phyloP scores from a whole-genome alignment of 2,888 invertebrate species.

The Spicauda simplicius region DNA sequence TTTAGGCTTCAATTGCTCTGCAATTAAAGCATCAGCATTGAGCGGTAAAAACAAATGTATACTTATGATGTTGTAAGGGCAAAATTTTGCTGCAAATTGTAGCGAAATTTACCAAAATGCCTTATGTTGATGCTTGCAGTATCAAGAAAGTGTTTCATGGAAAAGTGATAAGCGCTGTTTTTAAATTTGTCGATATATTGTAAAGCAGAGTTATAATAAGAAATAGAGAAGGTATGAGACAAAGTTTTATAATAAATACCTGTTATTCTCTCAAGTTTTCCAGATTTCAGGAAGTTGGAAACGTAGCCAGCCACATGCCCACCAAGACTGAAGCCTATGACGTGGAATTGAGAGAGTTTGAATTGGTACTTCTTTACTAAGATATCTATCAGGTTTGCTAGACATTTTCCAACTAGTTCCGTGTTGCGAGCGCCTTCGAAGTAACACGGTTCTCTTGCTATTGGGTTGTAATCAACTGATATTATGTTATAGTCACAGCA shows the following conservation, averaged over 20 bases:
- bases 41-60: no score
- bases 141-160: no score
- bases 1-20: no score
- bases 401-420: constrained; percentile 85
- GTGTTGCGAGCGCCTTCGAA: constrained; percentile 83
- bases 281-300: constrained; percentile 71
- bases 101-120: no score
- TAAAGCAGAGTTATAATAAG: no score
- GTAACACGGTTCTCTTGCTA: constrained; percentile 86
- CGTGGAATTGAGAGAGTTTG: constrained; percentile 76
- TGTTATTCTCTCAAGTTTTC: constrained; percentile 80
- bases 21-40: no score
- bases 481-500: constrained; percentile 85
- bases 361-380: constrained; percentile 72
- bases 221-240: no score
- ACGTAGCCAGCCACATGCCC: constrained; percentile 85
- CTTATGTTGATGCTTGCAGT: no score
- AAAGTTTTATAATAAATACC: constrained; percentile 59
- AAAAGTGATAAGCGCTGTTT: no score
- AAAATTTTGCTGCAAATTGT: no score
- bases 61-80: no score
- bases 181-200: no score
- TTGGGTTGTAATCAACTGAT: constrained; percentile 85
- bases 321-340: constrained; percentile 88
- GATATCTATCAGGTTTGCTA: constrained; percentile 83